A percentile compares a stretch with the other conserved stretches of the same genome.
phyloP scores from a whole-genome alignment of 2,797 vertebrate species.

The Cheirogaleus major region DNA sequence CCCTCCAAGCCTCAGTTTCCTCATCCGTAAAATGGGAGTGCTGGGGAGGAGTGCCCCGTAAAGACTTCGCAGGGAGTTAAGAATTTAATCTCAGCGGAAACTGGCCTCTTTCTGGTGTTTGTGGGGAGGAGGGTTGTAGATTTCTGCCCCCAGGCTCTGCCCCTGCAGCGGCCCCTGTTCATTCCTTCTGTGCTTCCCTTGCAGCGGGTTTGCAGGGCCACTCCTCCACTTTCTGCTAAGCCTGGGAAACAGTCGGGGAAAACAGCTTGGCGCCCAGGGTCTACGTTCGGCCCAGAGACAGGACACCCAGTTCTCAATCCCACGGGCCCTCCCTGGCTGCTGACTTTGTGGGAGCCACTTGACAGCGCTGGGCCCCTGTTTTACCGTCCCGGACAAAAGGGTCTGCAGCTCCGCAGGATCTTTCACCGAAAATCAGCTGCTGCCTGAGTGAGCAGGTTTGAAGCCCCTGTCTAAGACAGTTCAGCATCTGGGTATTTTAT shows the following conservation, averaged over 20 bases:
- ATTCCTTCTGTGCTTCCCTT: neutral
- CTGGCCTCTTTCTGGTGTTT: neutral
- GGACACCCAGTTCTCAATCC: neutral
- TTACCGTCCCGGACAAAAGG: neutral
- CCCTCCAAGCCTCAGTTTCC: neutral
- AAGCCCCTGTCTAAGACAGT: neutral
- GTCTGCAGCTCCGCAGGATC: neutral
- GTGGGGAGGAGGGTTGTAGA: fast-evolving
- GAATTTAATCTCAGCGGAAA: neutral
- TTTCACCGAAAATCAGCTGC: neutral
- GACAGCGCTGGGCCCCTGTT: neutral
- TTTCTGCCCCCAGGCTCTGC: neutral
- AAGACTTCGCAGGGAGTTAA: neutral
- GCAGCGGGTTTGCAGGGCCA: neutral
- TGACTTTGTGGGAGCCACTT: neutral
- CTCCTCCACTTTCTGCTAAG: neutral
- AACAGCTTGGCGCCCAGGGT: neutral
- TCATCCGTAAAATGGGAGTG: neutral
- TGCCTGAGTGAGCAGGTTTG: fast-evolving
- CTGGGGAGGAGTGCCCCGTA: fast-evolving
- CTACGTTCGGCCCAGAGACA: neutral
- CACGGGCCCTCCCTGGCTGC: neutral
- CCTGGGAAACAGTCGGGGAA: neutral
- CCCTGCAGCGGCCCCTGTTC: fast-evolving
- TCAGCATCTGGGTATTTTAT: neutral